Base-by-base conservation (phyloP, 2,797 vertebrate species). In the Anolis apletophallus region DNA sequence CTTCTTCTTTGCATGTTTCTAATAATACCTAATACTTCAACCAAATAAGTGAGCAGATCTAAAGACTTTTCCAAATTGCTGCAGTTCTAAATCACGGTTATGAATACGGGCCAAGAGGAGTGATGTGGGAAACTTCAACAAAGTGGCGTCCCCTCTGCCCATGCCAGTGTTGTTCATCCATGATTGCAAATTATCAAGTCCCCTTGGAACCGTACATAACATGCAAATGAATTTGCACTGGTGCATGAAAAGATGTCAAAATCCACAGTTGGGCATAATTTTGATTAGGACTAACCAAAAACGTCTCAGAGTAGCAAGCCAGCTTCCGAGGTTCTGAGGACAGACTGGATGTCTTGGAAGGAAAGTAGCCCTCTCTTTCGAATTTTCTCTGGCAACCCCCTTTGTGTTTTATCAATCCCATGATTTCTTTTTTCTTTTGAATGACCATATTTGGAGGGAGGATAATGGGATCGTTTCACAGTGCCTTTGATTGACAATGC, bases 1-100 rank as follows among this genome's bases (percentile, higher is more conserved):
- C 55, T 34, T 83, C 68, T 34, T 54, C 75, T 79, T 80, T 40
- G 74, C 40, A 83, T n/a, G 67, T 34, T 68, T 68, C 72, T 81
- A 76, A 83, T 75, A 77, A 77, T 82, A n/a, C 50, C 52, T 72
- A 68, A 29, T 73, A 64, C 32, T 87, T 72, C 68, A 78, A 54
- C 10, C 55, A 54, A 79, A n/a, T 40, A 72, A 64, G 5, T 54
- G 11, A 79, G 40, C 54, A 87, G 36, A 52, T 67, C 13, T 32
- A 46, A 52, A 50, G 21, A 55, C 78, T 36, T 46, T 61, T 7
- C 74, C 10, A n/a, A 2, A 14, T 73, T 73, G 23, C 71, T 46
- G 36, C 8, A 73, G 71, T 40, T 73, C 40, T 73, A 46, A 73
- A 73, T 40, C 54, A 54, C 54, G 3, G 57, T 29, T 34, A 55